Base-by-base conservation (phyloP, 2,113 vertebrate genomes). In the Micromys minutus region DNA sequence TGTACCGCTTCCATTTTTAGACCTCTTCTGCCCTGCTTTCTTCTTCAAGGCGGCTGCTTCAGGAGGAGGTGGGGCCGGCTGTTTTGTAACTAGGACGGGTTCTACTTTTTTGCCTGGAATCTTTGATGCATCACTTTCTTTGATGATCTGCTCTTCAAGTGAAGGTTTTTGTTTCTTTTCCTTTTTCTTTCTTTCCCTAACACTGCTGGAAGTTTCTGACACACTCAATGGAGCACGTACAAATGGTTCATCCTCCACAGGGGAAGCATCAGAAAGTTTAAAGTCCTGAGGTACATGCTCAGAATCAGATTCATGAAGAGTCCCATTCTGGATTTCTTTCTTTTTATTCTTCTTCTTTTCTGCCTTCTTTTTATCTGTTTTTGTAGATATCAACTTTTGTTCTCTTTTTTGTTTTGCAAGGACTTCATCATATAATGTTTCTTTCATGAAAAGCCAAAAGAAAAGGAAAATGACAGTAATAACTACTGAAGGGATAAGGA, bases 361-460 rank as follows among this genome's bases (percentile, higher is more conserved):
- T 0, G 98, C 98, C 98, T 99, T 99, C 98, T 99, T 99, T 96
- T 99, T 99, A 94, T 99, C 99, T 1, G 98, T 98, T 97, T 99
- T 99, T 91, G 97, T 95, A 4, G 99, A 98, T 0, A 99, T 98
- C 89, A 99, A 97, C 95, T 99, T 99, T 34, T 99, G 98, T 97
- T 99, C 99, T 36, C 99, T 99, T 95, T 99, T 99, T 97, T 99
- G 99, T 90, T 99, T 99, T 17, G 99, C 99, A 50, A 99, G 98
- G 95, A 99, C 99, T 98, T 99, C 99, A 42, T 99, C 99, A 2
- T 99, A 99, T 5, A 99, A 99, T 21, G 99, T 99, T 98, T 99
- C 99, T 98, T 99, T 99, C 99, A 99, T 99, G 98, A 99, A 99
- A 97, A 99, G 99, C 99, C 99, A 99, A 98, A 99, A 99, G 98